These are phyloP conservation scores for Pyrgilauda ruficollis DNA, from an alignment of 2,113 vertebrate species.

Conservation along the genomic window DNA sequence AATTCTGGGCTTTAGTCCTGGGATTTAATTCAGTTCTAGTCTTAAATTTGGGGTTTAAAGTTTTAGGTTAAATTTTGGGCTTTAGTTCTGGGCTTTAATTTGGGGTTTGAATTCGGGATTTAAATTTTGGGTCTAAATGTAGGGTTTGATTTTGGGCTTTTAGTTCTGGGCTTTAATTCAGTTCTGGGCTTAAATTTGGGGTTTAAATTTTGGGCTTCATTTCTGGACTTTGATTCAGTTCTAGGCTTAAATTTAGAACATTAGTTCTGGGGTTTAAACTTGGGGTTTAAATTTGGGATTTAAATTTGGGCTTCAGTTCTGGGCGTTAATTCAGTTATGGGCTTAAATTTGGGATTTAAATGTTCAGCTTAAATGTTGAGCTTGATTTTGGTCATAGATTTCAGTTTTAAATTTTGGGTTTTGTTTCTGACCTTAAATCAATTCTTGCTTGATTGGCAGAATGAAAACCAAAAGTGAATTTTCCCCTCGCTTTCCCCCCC, in stretches of 20 bases:
- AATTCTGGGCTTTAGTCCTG: no score
- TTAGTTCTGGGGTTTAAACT: no score
- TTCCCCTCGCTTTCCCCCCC: neutral
- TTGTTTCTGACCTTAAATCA: rapidly evolving
- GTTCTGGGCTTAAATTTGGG: no score
- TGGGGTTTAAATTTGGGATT: no score
- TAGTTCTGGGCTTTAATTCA: no score
- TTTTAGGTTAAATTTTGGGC: neutral
- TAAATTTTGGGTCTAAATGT: no score
- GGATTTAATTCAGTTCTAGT: no score
- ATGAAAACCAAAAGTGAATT: neutral
- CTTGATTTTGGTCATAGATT: neutral
- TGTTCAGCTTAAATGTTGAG: neutral
- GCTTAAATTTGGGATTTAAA: neutral
- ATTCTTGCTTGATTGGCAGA: neutral
- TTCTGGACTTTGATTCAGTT: no score
- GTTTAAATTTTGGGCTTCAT: no score
- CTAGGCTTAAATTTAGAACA: neutral
- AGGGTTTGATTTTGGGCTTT: no score
- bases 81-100: neutral
- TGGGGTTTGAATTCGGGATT: no score
- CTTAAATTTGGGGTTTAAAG: no score
- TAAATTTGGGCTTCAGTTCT: neutral
- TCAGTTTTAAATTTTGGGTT: neutral
- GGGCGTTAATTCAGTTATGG: neutral